Evolutionary conservation across 2,113 vertebrate genomes (phyloP).

Genomic region (Tapirus terrestris): DNA sequence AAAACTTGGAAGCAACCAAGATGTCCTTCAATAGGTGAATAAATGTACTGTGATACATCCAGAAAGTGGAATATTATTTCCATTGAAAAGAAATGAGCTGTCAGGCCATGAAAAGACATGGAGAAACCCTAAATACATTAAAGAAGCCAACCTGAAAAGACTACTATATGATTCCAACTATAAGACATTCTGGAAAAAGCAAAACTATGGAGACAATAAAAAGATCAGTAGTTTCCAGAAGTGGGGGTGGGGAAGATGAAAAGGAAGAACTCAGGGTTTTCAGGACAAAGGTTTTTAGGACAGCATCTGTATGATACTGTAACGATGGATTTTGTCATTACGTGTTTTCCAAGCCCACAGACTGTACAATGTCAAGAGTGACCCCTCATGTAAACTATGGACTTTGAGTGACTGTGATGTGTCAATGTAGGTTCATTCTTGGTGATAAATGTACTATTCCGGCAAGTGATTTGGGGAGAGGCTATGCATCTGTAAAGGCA

Average conservation of each 20-base stretch:
- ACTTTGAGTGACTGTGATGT: too few relatives aligned
- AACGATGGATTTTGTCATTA: not conserved
- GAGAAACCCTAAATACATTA: not conserved
- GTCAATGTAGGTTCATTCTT: too few relatives aligned
- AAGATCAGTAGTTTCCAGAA: not conserved
- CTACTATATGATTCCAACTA: not conserved
- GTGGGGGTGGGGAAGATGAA: not conserved
- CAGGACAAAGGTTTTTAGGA: not conserved
- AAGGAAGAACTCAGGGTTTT: not conserved
- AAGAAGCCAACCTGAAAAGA: not conserved
- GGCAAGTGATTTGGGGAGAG: not conserved
- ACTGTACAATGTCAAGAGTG: not conserved
- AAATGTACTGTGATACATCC: not conserved
- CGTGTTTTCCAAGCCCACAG: too few relatives aligned
- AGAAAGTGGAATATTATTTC: not conserved
- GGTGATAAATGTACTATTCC: too few relatives aligned
- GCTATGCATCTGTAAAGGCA: rapidly evolving
- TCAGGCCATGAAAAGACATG: not conserved
- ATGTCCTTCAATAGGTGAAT: not conserved
- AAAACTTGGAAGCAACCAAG: not conserved
- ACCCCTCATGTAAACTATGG: not conserved
- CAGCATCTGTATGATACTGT: too few relatives aligned
- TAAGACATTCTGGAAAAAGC: not conserved
- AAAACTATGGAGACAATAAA: too few relatives aligned
- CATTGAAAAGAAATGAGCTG: not conserved